Base-by-base conservation (phyloP, 2,113 vertebrate genomes). In the Lichenostomus cassidix region DNA sequence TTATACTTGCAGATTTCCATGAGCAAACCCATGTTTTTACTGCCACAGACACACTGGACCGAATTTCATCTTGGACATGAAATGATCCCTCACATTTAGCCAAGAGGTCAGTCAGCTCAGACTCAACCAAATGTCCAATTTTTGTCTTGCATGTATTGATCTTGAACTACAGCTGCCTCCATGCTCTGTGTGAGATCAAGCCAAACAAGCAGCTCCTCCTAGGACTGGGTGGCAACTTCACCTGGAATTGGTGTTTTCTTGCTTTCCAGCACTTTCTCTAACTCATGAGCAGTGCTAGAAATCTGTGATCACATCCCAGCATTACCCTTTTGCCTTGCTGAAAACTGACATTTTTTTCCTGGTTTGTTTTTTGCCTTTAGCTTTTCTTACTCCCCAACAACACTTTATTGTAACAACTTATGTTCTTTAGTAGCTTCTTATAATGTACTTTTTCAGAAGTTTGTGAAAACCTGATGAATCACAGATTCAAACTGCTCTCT, bases 221-320 rank as follows among this genome's bases (percentile, higher is more conserved):
- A 46, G 6, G 7, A 18, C 31, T 58, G 37, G 31, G 11, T 9
- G 7, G 3, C 5, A 22, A 8, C 14, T 73, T 81, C 8, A 7
- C 9, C 29, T 33, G 16, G 23, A 21, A 33, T 22, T 65, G 17
- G 4, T 31, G 19, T 11, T 81, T 13, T 4, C 37, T 53, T 56
- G 21, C 5, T 74, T 5, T 89, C 35, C 2, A 2, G 13, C 42
- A 20, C 27, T 31, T 23, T 46, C 42, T 33, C 19, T 41, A 65
- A 25, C 25, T 62, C 42, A 31, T 0, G 1, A 46, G 9, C 10
- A 8, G 3, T 39, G 27, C 19, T 84, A 10, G 21, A 33, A 0
- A 0, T 55, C 33, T 64, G 17, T 60, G 27, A 31, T 33, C 50
- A 59, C 14, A 46, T 1, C 4, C 11, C 7, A 49, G 3, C 1